Evolutionary conservation across 2,888 invertebrate species (phyloP).

Genomic region (Xestia rhomboidea): DNA sequence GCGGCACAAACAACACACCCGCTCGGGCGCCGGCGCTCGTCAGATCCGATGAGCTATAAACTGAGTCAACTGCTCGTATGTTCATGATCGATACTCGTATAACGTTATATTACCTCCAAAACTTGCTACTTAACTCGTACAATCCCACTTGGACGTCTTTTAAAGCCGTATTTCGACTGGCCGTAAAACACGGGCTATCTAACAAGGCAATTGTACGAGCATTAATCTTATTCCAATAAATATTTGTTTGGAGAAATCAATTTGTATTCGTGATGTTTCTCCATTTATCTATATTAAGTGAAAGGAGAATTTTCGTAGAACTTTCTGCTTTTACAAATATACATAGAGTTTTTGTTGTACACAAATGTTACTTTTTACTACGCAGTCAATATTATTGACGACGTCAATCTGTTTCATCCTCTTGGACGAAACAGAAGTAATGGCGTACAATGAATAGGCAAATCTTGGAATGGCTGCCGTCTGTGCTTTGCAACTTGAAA

Average conservation of each 20-base stretch:
- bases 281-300: slow-evolving; percentile 59
- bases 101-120: slow-evolving; percentile 50
- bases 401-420: slow-evolving; percentile 33
- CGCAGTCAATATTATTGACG: slow-evolving; percentile 22
- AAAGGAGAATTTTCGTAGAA: slow-evolving; percentile 39
- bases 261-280: slow-evolving; percentile 60
- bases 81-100: slow-evolving; percentile 55
- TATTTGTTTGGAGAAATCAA: slow-evolving; percentile 64
- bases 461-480: not conserved
- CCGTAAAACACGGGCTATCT: slow-evolving; percentile 56
- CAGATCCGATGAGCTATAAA: slow-evolving; percentile 55
- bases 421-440: not conserved
- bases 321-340: slow-evolving; percentile 34
- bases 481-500: not conserved
- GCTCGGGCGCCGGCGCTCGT: slow-evolving; percentile 30
- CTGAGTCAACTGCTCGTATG: slow-evolving; percentile 41
- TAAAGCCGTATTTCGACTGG: slow-evolving; percentile 47
- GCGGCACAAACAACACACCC: slow-evolving; percentile 40
- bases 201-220: slow-evolving; percentile 56
- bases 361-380: slow-evolving; percentile 24
- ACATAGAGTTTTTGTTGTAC: slow-evolving; percentile 20
- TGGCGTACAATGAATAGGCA: slow-evolving; percentile 14
- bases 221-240: slow-evolving; percentile 65
- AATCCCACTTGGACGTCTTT: slow-evolving; percentile 51
- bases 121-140: slow-evolving; percentile 46